Percentiles rank a stretch among this genome's conserved stretches.
These are phyloP conservation scores for Distichodus sexfasciatus DNA, from an alignment of 2,797 vertebrate genomes.

Conservation along the genomic window DNA sequence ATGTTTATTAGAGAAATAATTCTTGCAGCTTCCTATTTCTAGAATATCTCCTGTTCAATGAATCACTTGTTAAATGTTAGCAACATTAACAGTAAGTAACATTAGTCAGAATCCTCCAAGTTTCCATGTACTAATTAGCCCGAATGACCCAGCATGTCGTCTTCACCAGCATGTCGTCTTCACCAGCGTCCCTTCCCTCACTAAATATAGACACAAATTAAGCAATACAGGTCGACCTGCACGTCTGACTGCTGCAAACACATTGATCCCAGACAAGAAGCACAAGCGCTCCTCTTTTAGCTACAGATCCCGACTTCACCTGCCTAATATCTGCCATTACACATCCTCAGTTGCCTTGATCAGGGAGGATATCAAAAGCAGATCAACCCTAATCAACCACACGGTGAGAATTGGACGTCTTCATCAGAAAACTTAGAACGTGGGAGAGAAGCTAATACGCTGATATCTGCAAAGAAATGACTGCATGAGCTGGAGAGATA, in stretches of 20 bases:
- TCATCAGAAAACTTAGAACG: background rate
- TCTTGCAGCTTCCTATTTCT: too few relatives aligned
- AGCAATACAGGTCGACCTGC: slow-evolving; percentile 42
- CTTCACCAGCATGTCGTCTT: background rate
- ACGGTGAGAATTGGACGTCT: background rate
- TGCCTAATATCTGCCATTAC: slow-evolving; percentile 13
- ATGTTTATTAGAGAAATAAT: too few relatives aligned
- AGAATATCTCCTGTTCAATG: too few relatives aligned
- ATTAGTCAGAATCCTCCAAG: too few relatives aligned
- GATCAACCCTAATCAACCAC: slow-evolving; percentile 17
- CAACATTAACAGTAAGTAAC: too few relatives aligned
- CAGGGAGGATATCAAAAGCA: slow-evolving; percentile 11
- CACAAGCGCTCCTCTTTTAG: background rate
- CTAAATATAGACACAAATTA: slow-evolving; percentile 52
- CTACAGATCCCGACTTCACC: slow-evolving; percentile 5
- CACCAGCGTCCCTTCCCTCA: slow-evolving; percentile 33
- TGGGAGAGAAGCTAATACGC: too few relatives aligned
- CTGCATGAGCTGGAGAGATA: too few relatives aligned
- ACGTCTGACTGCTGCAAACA: slow-evolving; percentile 31
- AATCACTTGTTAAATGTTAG: too few relatives aligned
- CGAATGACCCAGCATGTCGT: slow-evolving; percentile 20
- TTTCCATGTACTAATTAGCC: too few relatives aligned
- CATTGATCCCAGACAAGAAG: slow-evolving; percentile 31
- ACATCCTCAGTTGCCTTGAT: slow-evolving; percentile 22
- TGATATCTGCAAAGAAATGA: too few relatives aligned